Evolutionary conservation across 2,888 invertebrate species (phyloP).

Genomic region (Herminia tarsipennalis): DNA sequence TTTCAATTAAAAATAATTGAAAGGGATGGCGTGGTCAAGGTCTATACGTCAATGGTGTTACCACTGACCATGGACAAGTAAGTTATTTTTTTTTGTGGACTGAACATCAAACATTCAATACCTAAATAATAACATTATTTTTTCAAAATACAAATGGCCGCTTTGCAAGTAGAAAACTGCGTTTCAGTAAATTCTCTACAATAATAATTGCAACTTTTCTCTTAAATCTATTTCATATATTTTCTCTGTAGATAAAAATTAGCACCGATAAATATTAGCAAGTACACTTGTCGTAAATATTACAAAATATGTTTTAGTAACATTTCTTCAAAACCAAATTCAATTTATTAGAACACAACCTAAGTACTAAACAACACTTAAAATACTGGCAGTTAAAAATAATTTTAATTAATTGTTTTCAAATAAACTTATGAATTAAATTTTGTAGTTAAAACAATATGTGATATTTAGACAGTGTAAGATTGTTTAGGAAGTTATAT

Average conservation of each 20-base stretch:
- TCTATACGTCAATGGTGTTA: too few relatives aligned
- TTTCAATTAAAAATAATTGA: too few relatives aligned
- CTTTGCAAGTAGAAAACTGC: too few relatives aligned
- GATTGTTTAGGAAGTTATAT: not conserved
- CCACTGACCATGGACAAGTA: too few relatives aligned
- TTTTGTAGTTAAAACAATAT: not conserved
- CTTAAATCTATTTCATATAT: constrained; percentile 22
- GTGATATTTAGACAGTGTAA: not conserved
- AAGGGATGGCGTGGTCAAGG: too few relatives aligned
- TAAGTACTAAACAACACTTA: constrained; percentile 66
- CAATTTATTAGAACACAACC: constrained; percentile 59
- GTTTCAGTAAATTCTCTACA: too few relatives aligned
- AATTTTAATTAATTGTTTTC: constrained; percentile 28
- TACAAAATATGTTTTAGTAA: constrained; percentile 17
- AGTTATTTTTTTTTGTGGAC: too few relatives aligned
- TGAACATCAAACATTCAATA: too few relatives aligned
- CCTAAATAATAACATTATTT: too few relatives aligned
- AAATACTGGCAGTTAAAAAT: constrained; percentile 71
- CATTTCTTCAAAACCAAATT: constrained; percentile 33
- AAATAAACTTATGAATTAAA: too few relatives aligned
- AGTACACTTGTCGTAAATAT: constrained; percentile 2
- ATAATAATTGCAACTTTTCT: not conserved
- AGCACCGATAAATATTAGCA: constrained; percentile 47
- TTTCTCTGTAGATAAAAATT: constrained; percentile 28
- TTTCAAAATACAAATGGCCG: too few relatives aligned